Evolutionary conservation across 2,888 invertebrate species (phyloP), one percentile per base, ranked within the genome.

Genomic region (Leucophenga maculata): DNA sequence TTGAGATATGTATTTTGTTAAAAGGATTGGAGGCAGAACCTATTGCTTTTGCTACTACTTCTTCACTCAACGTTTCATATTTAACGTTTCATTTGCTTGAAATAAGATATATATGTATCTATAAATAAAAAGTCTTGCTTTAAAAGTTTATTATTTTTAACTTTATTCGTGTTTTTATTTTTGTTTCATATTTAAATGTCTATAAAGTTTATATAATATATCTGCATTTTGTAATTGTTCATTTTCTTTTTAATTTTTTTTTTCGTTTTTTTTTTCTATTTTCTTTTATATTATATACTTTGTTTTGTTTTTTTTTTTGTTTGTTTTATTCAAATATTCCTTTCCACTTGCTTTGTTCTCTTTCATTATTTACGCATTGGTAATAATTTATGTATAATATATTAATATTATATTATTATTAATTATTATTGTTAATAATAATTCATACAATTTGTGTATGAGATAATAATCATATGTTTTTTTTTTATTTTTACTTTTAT

Each of bases 141-240:
- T 59, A 59, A 59, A 59, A 59, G 59, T 59, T 59, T 59, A 59
- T 59, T 59, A 59, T 59, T 64, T 64, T 64, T 64, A 64, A 64
- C 62, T 64, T 64, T 64, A 64, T 48, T 64, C 48, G 44, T 64
- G 22, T 26, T 57, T 32, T 62, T 60, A 32, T 60, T 46, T 64
- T 64, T 64, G 62, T 64, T 64, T 64, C 75, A 68, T 75, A 74
- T 73, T 77, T 76, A 76, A 75, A 77, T 77, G 75, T 76, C 77
- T 77, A 77, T 77, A 77, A 77, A 77, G 77, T 79, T 77, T 80
- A 73, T 75, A 78, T 77, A 75, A 78, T 78, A 78, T 78, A 74
- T 76, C 48, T 64, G 46, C 62, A 64, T 64, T 64, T 64, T 64
- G 62, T 64, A 64, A 64, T 64, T 64, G 62, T 64, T 64, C 62